phyloP scores from a whole-genome alignment of 2,888 invertebrate species.

The Patella ulyssiponensis region DNA sequence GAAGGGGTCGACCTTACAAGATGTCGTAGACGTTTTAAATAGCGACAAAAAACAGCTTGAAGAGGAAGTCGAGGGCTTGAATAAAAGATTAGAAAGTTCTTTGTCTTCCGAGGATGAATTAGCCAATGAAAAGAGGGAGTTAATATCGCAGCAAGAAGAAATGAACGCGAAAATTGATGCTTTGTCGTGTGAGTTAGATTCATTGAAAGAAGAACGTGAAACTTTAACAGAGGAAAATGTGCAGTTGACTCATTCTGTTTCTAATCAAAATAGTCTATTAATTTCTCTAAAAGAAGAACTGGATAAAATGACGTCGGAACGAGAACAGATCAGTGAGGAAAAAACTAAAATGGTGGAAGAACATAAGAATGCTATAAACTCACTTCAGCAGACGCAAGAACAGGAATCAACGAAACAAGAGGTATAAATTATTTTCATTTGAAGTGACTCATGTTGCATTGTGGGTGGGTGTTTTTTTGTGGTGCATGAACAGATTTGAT shows the following conservation, averaged over 20 bases:
- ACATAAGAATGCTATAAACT: slow-evolving; percentile 37
- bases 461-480: no score
- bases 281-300: background rate
- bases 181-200: slow-evolving; percentile 37
- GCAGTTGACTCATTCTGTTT: background rate
- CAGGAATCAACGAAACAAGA: slow-evolving; percentile 59
- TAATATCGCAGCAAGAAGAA: slow-evolving; percentile 42
- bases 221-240: background rate
- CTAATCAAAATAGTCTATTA: background rate
- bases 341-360: slow-evolving; percentile 33
- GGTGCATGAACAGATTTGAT: no score
- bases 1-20: slow-evolving; percentile 47
- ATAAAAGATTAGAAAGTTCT: slow-evolving; percentile 23
- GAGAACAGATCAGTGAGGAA: slow-evolving; percentile 31
- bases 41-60: slow-evolving; percentile 51
- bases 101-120: slow-evolving; percentile 51
- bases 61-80: slow-evolving; percentile 33
- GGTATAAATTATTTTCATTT: background rate
- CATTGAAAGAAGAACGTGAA: slow-evolving; percentile 27
- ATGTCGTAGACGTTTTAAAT: slow-evolving; percentile 54
- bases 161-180: slow-evolving; percentile 29
- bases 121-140: slow-evolving; percentile 51
- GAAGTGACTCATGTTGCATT: no score
- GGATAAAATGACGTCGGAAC: slow-evolving; percentile 14
- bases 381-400: slow-evolving; percentile 31